These are phyloP conservation scores for Neogale vison DNA, from an alignment of 2,113 vertebrate species.

Conservation along the genomic window DNA sequence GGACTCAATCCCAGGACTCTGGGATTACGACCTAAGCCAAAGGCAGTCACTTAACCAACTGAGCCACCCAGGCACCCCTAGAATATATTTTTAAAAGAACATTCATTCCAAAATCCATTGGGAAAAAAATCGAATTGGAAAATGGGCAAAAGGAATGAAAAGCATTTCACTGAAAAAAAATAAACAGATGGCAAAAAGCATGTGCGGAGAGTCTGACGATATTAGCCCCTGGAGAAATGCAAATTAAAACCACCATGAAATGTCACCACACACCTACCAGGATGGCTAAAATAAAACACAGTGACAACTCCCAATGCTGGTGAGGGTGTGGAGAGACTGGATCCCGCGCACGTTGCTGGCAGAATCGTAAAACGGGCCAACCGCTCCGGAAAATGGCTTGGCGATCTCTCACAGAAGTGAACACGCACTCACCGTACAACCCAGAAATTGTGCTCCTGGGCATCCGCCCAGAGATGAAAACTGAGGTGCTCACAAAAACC, in stretches of 20 bases:
- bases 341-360: accelerated
- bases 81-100: not conserved
- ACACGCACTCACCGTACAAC: accelerated
- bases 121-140: not conserved
- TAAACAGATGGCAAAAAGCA: not conserved
- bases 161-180: not conserved
- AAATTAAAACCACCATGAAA: not conserved
- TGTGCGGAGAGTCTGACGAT: not conserved
- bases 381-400: not conserved
- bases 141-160: not conserved
- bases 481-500: not conserved
- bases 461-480: not conserved
- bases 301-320: not conserved
- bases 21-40: no score
- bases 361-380: not conserved
- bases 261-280: not conserved
- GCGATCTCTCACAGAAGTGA: not conserved
- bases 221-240: not conserved
- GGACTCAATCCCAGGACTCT: no score
- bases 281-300: not conserved
- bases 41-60: no score
- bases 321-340: not conserved
- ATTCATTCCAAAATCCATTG: not conserved
- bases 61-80: not conserved
- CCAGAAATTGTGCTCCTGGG: not conserved